Evolutionary conservation across 1,140 invertebrate genomes (phyloP), one percentile per base, ranked within the genome.

Genomic region (Oreohelix idahoensis): DNA sequence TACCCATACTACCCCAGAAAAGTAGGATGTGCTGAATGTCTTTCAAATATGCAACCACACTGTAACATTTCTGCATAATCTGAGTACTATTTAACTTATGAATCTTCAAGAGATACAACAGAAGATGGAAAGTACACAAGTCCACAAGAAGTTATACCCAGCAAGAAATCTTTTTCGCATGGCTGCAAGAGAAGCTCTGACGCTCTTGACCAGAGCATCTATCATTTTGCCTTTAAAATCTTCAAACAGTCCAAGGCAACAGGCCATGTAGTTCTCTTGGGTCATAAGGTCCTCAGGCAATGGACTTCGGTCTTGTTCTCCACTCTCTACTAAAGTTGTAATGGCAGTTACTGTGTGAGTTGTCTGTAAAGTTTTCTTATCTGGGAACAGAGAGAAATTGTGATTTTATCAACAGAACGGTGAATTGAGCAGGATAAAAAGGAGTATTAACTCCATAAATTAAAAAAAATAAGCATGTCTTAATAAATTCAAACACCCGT

Each of bases 191-290:
- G 96, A 96, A 39, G 94, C 94, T 85, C 95, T 94, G 0, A 96
- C 97, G 5, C 97, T 95, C 92, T 95, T 96, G 69, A 97, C 96
- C 1, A 98, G 93, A 11, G 97, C 96, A 89, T 98, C 97, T 32
- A 97, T 94, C 58, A 89, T 84, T 83, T 87, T 85, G 49, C 90
- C 86, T 78, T 90, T 91, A 73, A 90, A 73, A 45, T 81, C 79
- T 26, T 81, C 79, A 73, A 81, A 81, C 66, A 81, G 17, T 20
- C 2, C 42, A 13, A 73, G 23, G 53, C 79, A 81, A 35, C 66
- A 45, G 15, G 36, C 35, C 42, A 73, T 66, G 69, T 81, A 81
- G n/a, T 23, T 53, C n/a, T 81, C 79, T 42, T 42, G 36, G 10
- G 66, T 73, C 79, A 81, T 73, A 83, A 83, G 38, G n/a, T 83